Conservation (phyloP, 1,140 invertebrate species). For the Laupala kohalensis region DNA sequence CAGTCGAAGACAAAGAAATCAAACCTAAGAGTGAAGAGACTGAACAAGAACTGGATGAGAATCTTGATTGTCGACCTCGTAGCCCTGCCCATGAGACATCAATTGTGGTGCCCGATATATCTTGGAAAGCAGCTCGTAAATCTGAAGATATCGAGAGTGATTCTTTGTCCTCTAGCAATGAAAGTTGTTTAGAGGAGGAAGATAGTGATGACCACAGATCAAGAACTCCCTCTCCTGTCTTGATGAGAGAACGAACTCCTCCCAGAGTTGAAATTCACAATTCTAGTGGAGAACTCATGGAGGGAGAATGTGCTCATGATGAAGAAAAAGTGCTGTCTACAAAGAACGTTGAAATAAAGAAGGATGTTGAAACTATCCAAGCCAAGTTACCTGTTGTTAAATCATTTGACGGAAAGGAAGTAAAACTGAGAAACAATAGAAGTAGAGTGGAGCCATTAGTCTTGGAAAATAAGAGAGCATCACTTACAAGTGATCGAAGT, state of each 20-base stretch:
- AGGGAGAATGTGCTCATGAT: constrained; percentile 39
- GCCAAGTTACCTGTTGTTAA: neutral
- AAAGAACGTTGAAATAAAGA: no score
- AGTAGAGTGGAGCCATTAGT: constrained; percentile 5
- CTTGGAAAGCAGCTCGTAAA: constrained; percentile 35
- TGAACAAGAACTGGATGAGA: constrained; percentile 19
- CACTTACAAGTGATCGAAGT: constrained; percentile 30
- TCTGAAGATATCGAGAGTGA: constrained; percentile 42
- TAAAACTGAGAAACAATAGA: neutral
- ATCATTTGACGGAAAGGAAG: neutral
- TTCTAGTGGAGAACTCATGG: constrained; percentile 46
- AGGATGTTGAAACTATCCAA: neutral
- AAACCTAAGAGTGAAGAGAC: neutral
- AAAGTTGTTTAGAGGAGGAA: constrained; percentile 21
- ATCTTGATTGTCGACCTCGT: constrained; percentile 31
- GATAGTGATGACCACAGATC: constrained; percentile 11
- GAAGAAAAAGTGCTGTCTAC: neutral
- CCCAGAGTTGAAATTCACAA: constrained; percentile 52
- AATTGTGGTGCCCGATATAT: constrained; percentile 47
- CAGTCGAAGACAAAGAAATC: neutral
- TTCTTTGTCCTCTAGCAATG: constrained; percentile 40
- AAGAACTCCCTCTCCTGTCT: neutral
- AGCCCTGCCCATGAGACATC: constrained; percentile 46
- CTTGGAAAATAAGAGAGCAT: constrained; percentile 2
- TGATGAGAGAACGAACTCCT: constrained; percentile 13